Evolutionary conservation across 2,113 vertebrate genomes (phyloP), one percentile per base, ranked within the genome.

Genomic region (Sialia sialis): DNA sequence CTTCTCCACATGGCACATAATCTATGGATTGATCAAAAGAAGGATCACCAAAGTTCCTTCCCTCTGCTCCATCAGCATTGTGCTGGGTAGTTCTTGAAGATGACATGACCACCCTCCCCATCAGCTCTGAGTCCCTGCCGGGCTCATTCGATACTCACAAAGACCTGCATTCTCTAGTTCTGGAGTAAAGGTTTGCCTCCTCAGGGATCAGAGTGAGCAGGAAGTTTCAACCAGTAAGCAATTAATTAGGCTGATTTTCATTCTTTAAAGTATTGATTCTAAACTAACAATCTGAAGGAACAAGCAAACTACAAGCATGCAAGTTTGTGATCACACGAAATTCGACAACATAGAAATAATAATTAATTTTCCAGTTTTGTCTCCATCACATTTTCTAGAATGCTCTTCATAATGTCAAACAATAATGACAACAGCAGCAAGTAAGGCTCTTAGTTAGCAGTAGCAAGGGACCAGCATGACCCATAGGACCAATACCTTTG

Each of bases 101-200:
- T 30, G 14, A 16, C 44, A 60, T 0, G 0, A 46, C 25, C 32
- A 36, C 21, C 13, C 34, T 21, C 30, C 69, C 27, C 66, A 43
- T 63, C 27, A 63, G 43, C 49, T 66, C 66, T 12, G 36, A 81
- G 23, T 16, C 14, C 64, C 74, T 34, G 21, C 20, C 5, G 14
- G 41, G 46, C n/a, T 75, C 46, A 62, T 22, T 6, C 2, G 1
- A 62, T 8, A 23, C 30, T 60, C 62, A 67, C 19, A 46, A 56
- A 92, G 17, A 70, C 19, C 21, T 26, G 11, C 0, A 1, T 4
- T 9, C 25, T 56, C 46, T 7, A 9, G 17, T 9, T 54, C n/a
- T 88, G 23, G 26, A 84, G 11, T 9, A 48, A 30, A 78, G 27
- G 13, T 19, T 60, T 44, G 34, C 55, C 13, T 14, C 25, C 43